Evolutionary conservation across 2,797 vertebrate genomes (phyloP).

Genomic region (Mallotus villosus): DNA sequence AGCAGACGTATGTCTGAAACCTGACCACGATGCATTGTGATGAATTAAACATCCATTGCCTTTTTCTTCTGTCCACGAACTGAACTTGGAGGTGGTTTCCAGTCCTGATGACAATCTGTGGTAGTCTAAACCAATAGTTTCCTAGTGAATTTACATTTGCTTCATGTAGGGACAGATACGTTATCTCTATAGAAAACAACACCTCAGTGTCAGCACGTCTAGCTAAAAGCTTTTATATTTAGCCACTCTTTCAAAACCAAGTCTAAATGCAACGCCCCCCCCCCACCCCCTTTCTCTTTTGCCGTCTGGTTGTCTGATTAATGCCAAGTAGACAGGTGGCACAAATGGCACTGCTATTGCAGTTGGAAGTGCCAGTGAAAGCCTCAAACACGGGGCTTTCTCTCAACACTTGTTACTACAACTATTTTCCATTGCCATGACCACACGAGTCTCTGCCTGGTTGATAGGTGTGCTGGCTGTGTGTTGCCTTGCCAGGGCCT

Average conservation of each 20-base stretch:
- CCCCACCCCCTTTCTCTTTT: neutral
- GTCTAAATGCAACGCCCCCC: conserved; percentile 14
- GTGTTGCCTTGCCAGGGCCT: conserved; percentile 27
- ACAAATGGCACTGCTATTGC: conserved; percentile 31
- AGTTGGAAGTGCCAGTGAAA: conserved; percentile 25
- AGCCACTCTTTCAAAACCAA: conserved; percentile 31
- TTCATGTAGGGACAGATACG: conserved; percentile 5
- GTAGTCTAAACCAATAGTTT: neutral
- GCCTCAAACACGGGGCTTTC: neutral
- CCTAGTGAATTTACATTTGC: neutral
- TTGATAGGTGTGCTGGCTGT: conserved; percentile 10
- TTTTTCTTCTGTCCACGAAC: neutral
- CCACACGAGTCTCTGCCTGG: conserved; percentile 5
- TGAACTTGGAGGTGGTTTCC: neutral
- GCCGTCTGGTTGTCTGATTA: conserved; percentile 21
- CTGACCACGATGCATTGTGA: neutral
- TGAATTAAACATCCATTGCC: neutral
- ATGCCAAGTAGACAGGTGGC: conserved; percentile 41
- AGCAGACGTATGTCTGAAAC: neutral
- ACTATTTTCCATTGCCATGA: conserved; percentile 26
- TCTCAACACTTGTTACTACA: conserved; percentile 11
- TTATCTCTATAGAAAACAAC: conserved; percentile 22
- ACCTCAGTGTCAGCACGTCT: conserved; percentile 3
- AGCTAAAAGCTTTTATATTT: conserved; percentile 43
- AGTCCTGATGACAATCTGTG: neutral